Base-by-base conservation (phyloP, 2,113 vertebrate species). In the Sminthopsis crassicaudata region DNA sequence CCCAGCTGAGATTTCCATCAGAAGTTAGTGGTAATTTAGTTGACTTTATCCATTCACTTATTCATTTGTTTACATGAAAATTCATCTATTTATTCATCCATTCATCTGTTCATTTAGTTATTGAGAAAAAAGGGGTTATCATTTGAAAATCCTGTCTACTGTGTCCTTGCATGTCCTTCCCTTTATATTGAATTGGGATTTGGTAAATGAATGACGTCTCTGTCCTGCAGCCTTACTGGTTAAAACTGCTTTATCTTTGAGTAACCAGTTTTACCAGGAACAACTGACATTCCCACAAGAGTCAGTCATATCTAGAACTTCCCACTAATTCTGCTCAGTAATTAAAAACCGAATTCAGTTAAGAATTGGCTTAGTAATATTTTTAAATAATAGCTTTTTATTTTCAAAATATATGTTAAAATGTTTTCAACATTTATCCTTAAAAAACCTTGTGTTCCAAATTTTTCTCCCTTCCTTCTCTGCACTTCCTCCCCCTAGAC, bases 101-200 rank as follows among this genome's bases (percentile, higher is more conserved):
- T 11, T 2, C 27, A 30, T 30, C 27, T 30, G n/a, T 12, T 16
- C 12, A 67, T 67, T 67, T 67, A 67, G 36, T 67, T 54, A 54
- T 54, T 54, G 53, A 12, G 30, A 12, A 12, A 12, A 11, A 2
- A 36, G 30, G 30, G 12, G 2, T 30, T 96, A 60, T 95, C 89
- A 96, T 96, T 96, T 93, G 46, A 89, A 94, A 53, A 95, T 93
- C 48, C 26, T 53, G 90, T 76, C 30, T 90, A 51, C 10, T 89
- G 51, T 91, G 23, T 48, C 25, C 24, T 46, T 52, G 67, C 3
- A 5, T 51, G 8, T 53, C 52, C 53, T 3, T 6, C 76, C n/a
- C 55, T 93, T 57, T 46, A 16, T 3, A 51, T 46, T 54, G 60
- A 24, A 3, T 53, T n/a, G 26, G 94, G 36, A 88, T 50, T 91